A percentile compares a stretch with the other conserved stretches of the same genome.
Conservation (phyloP, 1,140 invertebrate genomes). For the Scaptomyza pallida region DNA sequence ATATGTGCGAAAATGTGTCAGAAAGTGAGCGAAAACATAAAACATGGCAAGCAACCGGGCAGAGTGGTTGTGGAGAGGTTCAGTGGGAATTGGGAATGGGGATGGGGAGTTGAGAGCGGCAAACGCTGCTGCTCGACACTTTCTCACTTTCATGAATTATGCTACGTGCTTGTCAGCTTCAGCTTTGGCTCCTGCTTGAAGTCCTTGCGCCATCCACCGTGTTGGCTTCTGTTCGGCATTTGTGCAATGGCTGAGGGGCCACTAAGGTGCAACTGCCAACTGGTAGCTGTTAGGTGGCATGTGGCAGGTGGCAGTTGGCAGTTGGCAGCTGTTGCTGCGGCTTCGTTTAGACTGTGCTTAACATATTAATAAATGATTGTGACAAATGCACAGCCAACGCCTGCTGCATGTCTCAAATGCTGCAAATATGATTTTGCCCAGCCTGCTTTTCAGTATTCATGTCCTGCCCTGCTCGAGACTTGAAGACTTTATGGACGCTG, state of each 20-base stretch:
- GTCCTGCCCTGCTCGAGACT: not conserved
- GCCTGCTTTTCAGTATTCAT: conserved; percentile 19
- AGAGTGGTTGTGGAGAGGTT: not conserved
- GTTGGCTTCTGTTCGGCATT: conserved; percentile 22
- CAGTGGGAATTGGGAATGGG: not conserved
- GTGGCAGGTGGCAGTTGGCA: conserved; percentile 32
- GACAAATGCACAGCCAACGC: conserved; percentile 58
- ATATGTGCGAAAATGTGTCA: conserved; percentile 76
- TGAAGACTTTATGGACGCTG: not conserved
- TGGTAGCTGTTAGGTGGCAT: conserved; percentile 15
- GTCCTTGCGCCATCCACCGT: conserved; percentile 15
- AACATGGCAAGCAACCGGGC: conserved; percentile 40
- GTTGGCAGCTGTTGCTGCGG: conserved; percentile 46
- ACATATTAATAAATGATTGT: conserved; percentile 78
- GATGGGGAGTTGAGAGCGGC: not conserved
- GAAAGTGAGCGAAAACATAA: conserved; percentile 74
- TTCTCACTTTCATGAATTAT: conserved; percentile 68
- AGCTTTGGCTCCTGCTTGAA: conserved; percentile 20
- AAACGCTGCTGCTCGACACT: conserved; percentile 45
- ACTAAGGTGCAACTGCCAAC: conserved; percentile 31
- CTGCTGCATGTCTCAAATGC: conserved; percentile 50
- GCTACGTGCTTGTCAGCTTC: conserved; percentile 57
- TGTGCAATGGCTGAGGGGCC: conserved; percentile 45
- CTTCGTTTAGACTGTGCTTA: conserved; percentile 64
- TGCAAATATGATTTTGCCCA: conserved; percentile 54